Conservation (phyloP, 2,888 invertebrate genomes). For the Epistrophella euchroma region DNA sequence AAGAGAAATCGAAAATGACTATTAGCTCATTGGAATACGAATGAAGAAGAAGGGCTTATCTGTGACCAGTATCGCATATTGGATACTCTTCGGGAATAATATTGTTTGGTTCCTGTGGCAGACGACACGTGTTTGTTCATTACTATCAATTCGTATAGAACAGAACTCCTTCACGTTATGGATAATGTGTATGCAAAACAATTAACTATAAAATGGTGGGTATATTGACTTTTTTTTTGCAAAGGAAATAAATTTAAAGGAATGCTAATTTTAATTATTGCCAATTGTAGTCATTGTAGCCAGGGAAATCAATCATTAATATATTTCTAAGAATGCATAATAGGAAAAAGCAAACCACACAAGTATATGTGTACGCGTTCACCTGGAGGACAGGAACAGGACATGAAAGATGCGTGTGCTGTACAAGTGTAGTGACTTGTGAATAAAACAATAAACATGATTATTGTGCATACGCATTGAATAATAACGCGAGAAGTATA, state of each 20-base stretch:
- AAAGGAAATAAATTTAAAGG: slow-evolving; percentile 53
- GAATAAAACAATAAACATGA: slow-evolving; percentile 49
- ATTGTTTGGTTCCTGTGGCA: slow-evolving; percentile 52
- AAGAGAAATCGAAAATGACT: slow-evolving; percentile 62
- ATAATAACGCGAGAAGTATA: slow-evolving; percentile 47
- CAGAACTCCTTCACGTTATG: neutral
- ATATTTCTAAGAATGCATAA: slow-evolving; percentile 60
- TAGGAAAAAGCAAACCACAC: neutral
- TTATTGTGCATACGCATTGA: slow-evolving; percentile 61
- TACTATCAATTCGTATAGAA: slow-evolving; percentile 22
- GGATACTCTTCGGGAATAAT: slow-evolving; percentile 37
- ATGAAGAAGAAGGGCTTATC: slow-evolving; percentile 58
- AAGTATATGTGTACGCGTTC: slow-evolving; percentile 9
- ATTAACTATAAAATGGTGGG: neutral
- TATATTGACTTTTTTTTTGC: slow-evolving; percentile 11
- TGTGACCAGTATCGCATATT: slow-evolving; percentile 21
- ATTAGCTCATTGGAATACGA: slow-evolving; percentile 40
- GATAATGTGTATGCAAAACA: neutral
- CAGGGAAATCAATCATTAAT: slow-evolving; percentile 50
- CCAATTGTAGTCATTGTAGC: slow-evolving; percentile 37
- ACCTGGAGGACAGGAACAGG: slow-evolving; percentile 39
- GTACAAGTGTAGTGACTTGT: slow-evolving; percentile 23
- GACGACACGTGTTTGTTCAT: slow-evolving; percentile 62
- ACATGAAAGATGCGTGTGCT: slow-evolving; percentile 53
- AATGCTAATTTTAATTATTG: slow-evolving; percentile 65